Evolutionary conservation across 2,113 vertebrate genomes (phyloP).

Genomic region (Percina caprodes): DNA sequence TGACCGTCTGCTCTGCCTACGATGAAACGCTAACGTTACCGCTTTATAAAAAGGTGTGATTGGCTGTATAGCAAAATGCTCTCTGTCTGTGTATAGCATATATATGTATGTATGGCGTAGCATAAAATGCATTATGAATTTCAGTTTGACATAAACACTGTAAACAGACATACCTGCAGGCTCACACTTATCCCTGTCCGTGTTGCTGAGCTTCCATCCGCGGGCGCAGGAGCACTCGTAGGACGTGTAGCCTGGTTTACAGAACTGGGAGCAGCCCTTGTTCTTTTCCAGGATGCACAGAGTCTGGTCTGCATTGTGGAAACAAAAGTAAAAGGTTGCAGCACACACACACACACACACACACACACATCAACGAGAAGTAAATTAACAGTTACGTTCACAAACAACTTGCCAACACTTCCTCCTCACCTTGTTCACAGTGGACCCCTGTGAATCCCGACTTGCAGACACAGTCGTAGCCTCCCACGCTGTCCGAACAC

Average conservation of each 20-base stretch:
- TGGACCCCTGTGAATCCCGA: conserved; percentile 81
- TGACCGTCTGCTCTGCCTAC: not conserved
- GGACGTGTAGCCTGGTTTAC: conserved; percentile 82
- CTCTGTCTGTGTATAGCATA: not conserved
- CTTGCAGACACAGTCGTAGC: conserved; percentile 87
- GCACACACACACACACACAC: not conserved
- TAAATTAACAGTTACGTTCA: not conserved
- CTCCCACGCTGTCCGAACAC: conserved; percentile 86
- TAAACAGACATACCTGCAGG: conserved; percentile 69
- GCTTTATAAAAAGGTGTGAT: not conserved
- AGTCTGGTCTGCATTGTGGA: conserved; percentile 74
- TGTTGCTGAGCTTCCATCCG: conserved; percentile 78
- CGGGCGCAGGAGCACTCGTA: conserved; percentile 83
- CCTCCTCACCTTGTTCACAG: conserved; percentile 80
- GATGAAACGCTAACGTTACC: not conserved
- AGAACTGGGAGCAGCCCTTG: conserved; percentile 86
- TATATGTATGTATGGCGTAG: too few relatives aligned
- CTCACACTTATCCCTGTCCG: conserved; percentile 70
- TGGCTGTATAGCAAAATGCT: not conserved
- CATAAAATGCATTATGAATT: not conserved
- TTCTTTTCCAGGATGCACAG: conserved; percentile 75
- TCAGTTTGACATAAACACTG: not conserved
- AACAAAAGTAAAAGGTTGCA: conserved; percentile 1
- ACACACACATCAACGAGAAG: not conserved
- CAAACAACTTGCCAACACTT: accelerated